Evolutionary conservation across 2,797 vertebrate genomes (phyloP), one percentile per base, ranked within the genome.

Genomic region (Agapornis canus): DNA sequence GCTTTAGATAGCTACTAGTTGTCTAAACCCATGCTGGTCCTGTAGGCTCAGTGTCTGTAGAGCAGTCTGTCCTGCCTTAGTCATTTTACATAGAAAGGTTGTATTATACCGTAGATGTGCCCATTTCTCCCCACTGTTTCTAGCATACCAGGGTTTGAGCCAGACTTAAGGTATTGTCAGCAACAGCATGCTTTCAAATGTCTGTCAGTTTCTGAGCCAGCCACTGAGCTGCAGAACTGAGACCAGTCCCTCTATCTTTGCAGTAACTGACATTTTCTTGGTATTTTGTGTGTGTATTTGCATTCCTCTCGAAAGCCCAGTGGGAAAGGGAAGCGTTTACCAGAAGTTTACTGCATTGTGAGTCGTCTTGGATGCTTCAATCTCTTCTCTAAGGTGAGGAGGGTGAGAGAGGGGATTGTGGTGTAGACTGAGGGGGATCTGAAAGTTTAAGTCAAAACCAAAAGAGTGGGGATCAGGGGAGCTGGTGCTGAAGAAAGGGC

Each of bases 301-400:
- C 2, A 0, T 96, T 95, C 98, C 81, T 94, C 94, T 95, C 57
- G 84, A 96, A 94, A 98, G 98, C 98, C 98, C 76, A 99, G 97
- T 82, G 98, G 98, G 82, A 98, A 98, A 94, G 98, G 97, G 43
- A 98, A 98, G 77, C 97, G 98, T 51, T 97, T 98, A 35, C 98
- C 98, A 22, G 98, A 98, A 92, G 98, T 98, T 63, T 99, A 99
- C 95, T 99, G 99, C 91, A 99, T 99, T 10, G 98, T 99, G 86
- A 99, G 99, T 96, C 98, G 98, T 64, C 98, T 99, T 17, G 99
- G 99, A 76, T 99, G 99, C 96, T 99, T 99, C 97, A 99, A 98
- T 95, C 98, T 99, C 78, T 99, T 99, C 92, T 99, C 99, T 32
- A 99, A 99, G 99, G 99, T 99, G 95, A 97, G 96, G 6, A 3